Conservation (phyloP, 92 coral and sea anemone species). For the Bergia sp. region DNA sequence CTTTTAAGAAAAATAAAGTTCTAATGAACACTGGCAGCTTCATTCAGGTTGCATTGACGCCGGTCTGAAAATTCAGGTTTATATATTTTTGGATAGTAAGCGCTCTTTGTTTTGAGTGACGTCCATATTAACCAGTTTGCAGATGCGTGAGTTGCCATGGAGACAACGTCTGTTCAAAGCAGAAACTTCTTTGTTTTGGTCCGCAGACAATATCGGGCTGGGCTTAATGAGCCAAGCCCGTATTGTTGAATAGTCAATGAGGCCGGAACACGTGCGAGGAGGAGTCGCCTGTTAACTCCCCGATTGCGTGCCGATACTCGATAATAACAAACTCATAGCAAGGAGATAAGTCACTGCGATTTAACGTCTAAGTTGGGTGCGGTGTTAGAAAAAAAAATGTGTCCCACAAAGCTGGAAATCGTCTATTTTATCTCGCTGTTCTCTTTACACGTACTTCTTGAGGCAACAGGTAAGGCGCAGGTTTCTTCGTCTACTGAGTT, state of each 20-base stretch:
- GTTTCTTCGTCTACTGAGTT: background rate
- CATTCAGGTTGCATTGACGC: too few relatives aligned
- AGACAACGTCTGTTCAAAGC: constrained; percentile 12
- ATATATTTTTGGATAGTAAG: background rate
- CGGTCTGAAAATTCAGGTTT: too few relatives aligned
- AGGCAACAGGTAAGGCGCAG: constrained; percentile 26
- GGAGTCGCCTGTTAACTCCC: constrained; percentile 39
- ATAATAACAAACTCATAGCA: background rate
- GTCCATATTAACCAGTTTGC: background rate
- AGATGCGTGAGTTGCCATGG: constrained; percentile 28
- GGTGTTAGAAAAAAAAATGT: background rate
- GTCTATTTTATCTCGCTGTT: background rate
- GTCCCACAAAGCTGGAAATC: background rate
- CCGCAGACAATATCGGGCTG: constrained; percentile 29
- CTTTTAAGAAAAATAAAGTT: too few relatives aligned
- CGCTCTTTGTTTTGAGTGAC: background rate
- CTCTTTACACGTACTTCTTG: background rate
- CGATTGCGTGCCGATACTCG: background rate
- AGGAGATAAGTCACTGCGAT: constrained; percentile 2
- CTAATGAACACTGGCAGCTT: too few relatives aligned
- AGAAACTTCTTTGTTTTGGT: constrained; percentile 22
- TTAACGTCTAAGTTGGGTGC: background rate
- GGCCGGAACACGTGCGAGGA: constrained; percentile 38
- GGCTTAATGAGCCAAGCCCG: constrained; percentile 27
- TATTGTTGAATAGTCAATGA: constrained; percentile 49